Evolutionary conservation across 2,113 vertebrate genomes (phyloP).

Genomic region (Megalops atlanticus): DNA sequence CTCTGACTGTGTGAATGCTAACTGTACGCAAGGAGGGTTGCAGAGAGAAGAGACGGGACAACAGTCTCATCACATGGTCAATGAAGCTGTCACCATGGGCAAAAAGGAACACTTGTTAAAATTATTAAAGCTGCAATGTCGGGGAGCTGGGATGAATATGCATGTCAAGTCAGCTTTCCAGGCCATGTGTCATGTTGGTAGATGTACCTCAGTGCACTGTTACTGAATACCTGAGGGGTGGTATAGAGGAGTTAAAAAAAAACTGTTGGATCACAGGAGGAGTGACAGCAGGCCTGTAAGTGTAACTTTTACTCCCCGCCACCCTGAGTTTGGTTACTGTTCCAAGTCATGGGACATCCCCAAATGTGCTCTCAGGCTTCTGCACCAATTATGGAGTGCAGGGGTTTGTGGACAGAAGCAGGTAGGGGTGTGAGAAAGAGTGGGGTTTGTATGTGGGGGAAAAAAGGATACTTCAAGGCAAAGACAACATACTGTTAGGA

Average conservation of each 20-base stretch:
- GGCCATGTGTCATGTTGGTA: not conserved
- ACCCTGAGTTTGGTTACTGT: not conserved
- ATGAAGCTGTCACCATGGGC: not conserved
- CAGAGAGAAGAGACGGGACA: not conserved
- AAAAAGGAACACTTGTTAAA: conserved; percentile 8
- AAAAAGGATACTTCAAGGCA: not conserved
- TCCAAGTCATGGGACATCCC: not conserved
- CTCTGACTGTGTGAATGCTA: not conserved
- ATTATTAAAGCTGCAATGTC: not conserved
- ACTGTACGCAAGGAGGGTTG: not conserved
- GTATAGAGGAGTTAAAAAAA: not conserved
- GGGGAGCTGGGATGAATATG: not conserved
- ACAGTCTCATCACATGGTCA: not conserved
- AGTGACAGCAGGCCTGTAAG: not conserved
- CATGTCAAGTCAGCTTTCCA: conserved; percentile 3
- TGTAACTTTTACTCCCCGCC: not conserved
- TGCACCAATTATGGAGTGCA: too few species aligned
- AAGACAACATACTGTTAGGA: not conserved
- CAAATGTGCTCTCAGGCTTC: too few species aligned
- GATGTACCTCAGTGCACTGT: conserved; percentile 4
- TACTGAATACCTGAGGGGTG: not conserved
- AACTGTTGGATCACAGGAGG: not conserved
- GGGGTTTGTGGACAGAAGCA: not conserved
- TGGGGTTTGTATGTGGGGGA: not conserved
- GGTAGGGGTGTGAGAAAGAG: too few species aligned